Base-by-base conservation (phyloP, 1,140 invertebrate genomes). In the Drosophila equinoxialis region DNA sequence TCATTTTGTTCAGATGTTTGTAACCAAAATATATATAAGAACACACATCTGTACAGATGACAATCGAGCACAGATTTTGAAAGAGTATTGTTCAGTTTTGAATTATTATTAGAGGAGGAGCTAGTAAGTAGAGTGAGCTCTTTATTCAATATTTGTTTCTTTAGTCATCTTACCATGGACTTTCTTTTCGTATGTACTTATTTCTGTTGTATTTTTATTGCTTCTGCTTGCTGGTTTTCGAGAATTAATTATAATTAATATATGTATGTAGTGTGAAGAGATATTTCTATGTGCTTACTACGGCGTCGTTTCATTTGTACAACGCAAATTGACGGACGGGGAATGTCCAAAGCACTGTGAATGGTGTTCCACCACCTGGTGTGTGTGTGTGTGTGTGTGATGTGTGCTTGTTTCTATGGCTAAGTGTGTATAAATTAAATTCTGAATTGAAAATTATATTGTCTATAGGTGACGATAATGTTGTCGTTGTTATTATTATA, bases 391-490 rank as follows among this genome's bases (percentile, higher is more conserved):
- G 59, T 23, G 11, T n/a, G 33, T 61, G 6, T 61, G 23, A 17
- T n/a, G 8, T 35, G 35, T 8, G 35, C 17, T 30, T 37, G 35
- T 10, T 3, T 30, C n/a, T 11, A 1, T 51, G 11, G 17, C 14
- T 8, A 3, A 4, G 6, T 35, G 73, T 77, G 84, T 68, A 83
- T 86, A 89, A 87, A 89, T 86, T 87, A 87, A 87, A 79, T 75
- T 23, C 17, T 51, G 8, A 51, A 23, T 62, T 79, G 71, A 89
- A 78, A 87, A 86, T 87, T 87, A 86, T 87, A 86, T 86, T 86
- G 82, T 86, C 82, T 87, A 69, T 86, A 86, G 82, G 82, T 87
- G 82, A 87, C 82, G 82, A 87, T 86, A 83, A 86, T 86, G 83
- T 86, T 86, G 82, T 86, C 83, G 78, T 63, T 65, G 75, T 33